Evolutionary conservation across 2,888 invertebrate species (phyloP).

Genomic region (Callosobruchus maculatus): DNA sequence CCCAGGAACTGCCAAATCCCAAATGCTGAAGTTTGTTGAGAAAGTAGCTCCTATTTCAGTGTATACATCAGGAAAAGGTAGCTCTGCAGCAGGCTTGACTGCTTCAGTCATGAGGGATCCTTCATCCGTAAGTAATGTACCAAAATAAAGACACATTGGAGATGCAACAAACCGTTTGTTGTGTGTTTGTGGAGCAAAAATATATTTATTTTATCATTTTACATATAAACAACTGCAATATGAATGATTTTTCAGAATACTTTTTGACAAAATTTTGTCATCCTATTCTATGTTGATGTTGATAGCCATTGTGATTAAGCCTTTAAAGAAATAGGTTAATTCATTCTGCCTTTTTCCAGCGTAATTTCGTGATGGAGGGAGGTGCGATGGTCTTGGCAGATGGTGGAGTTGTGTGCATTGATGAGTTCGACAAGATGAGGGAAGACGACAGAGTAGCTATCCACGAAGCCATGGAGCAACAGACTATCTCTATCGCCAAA

Average conservation of each 20-base stretch:
- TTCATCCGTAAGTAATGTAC: slow-evolving; percentile 63
- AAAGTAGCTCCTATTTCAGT: slow-evolving; percentile 90
- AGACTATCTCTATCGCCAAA: slow-evolving; percentile 99
- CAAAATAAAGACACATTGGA: neutral
- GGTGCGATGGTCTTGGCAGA: slow-evolving; percentile 99
- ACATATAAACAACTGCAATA: no score
- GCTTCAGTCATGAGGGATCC: slow-evolving; percentile 96
- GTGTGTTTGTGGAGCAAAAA: no score
- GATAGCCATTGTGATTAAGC: no score
- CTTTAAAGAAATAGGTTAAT: no score
- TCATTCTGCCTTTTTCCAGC: slow-evolving; percentile 55
- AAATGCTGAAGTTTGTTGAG: slow-evolving; percentile 95
- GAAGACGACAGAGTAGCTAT: slow-evolving; percentile 99
- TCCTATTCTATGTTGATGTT: no score
- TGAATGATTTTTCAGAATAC: no score
- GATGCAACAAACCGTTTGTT: neutral
- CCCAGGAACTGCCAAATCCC: slow-evolving; percentile 99
- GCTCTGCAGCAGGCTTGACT: slow-evolving; percentile 97
- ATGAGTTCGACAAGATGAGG: slow-evolving; percentile 99
- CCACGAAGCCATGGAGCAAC: slow-evolving; percentile 99
- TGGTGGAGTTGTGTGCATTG: slow-evolving; percentile 98
- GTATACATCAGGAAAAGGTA: slow-evolving; percentile 99
- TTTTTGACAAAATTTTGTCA: no score
- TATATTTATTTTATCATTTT: no score
- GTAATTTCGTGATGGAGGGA: slow-evolving; percentile 96